These are phyloP conservation scores for Trialeurodes vaporariorum DNA, from an alignment of 1,140 invertebrate species.

Conservation along the genomic window DNA sequence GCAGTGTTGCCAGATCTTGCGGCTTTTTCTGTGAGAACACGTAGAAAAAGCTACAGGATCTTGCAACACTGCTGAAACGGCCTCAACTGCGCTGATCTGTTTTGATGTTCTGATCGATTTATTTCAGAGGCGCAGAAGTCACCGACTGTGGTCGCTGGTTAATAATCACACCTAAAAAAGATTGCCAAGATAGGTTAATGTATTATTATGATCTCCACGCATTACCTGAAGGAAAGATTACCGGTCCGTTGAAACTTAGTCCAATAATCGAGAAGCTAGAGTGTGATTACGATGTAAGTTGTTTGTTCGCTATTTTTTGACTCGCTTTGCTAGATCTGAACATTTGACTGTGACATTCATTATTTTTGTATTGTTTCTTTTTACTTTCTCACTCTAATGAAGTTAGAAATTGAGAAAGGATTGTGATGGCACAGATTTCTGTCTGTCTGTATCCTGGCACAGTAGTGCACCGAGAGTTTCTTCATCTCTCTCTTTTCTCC, in stretches of 20 bases:
- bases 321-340: neutral
- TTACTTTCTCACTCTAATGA: no score
- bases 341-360: slow-evolving; percentile 5
- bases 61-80: no score
- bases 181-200: slow-evolving; percentile 78
- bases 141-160: slow-evolving; percentile 85
- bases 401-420: no score
- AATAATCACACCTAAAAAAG: slow-evolving; percentile 61
- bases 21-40: no score
- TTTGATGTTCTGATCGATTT: no score
- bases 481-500: slow-evolving; percentile 6
- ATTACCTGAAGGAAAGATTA: slow-evolving; percentile 43
- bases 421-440: no score
- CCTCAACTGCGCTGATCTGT: no score
- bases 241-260: slow-evolving; percentile 49
- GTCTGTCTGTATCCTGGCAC: no score
- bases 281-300: slow-evolving; percentile 80
- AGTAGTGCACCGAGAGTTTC: neutral
- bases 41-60: no score
- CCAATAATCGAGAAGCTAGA: slow-evolving; percentile 81
- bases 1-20: no score
- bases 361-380: slow-evolving; percentile 15
- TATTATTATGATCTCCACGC: slow-evolving; percentile 62
- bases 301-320: slow-evolving; percentile 2
- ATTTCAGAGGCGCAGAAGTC: slow-evolving; percentile 66